phyloP scores from a whole-genome alignment of 2,888 invertebrate species.

The Stratiomys singularior region DNA sequence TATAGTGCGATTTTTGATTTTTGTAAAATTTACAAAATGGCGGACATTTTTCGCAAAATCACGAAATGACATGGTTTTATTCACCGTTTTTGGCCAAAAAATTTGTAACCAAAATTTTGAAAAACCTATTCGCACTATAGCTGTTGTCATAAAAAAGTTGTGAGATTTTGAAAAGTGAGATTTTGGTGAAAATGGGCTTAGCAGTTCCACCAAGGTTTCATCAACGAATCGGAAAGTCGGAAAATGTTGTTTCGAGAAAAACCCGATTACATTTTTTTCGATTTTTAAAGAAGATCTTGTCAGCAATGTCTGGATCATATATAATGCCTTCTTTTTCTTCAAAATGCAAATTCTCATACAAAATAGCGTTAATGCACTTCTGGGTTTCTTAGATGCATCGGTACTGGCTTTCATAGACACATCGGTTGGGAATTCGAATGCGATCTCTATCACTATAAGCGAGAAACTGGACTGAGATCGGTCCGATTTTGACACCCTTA shows the following conservation, averaged over 20 bases:
- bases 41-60: too few relatives aligned
- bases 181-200: background rate
- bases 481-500: constrained; percentile 44
- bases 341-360: constrained; percentile 21
- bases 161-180: too few relatives aligned
- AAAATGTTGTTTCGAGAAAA: constrained; percentile 4
- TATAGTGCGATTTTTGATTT: too few relatives aligned
- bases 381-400: constrained; percentile 52
- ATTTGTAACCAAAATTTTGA: background rate
- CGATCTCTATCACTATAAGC: constrained; percentile 50
- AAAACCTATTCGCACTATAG: too few relatives aligned
- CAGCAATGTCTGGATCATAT: constrained; percentile 19
- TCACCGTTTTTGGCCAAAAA: too few relatives aligned
- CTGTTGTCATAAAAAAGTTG: background rate
- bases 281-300: background rate
- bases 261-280: constrained; percentile 12
- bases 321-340: constrained; percentile 26
- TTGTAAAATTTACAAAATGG: too few relatives aligned
- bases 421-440: constrained; percentile 47
- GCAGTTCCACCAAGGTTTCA: background rate
- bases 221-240: background rate
- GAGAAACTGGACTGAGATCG: constrained; percentile 48
- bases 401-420: too few relatives aligned
- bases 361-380: constrained; percentile 45
- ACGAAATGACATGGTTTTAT: too few relatives aligned